Conservation (phyloP, 2,888 invertebrate genomes). For the Heliconius hortense region DNA sequence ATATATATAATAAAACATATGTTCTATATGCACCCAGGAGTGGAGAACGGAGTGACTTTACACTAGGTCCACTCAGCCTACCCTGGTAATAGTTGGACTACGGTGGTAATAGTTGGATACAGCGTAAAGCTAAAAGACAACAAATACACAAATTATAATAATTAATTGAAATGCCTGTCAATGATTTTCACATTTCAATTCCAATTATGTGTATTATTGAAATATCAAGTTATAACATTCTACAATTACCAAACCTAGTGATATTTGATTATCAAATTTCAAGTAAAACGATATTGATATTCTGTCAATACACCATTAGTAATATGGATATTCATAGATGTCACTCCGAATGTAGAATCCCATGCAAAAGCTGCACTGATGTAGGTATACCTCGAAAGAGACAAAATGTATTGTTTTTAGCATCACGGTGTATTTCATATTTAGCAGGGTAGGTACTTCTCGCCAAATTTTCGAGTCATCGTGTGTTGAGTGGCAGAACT, state of each 20-base stretch:
- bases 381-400: neutral
- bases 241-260: neutral
- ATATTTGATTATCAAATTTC: slow-evolving; percentile 16
- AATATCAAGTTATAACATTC: neutral
- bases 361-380: neutral
- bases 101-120: neutral
- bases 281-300: neutral
- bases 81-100: neutral
- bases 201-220: neutral
- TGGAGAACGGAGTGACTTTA: neutral
- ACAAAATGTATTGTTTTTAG: no score
- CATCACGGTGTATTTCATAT: neutral
- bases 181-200: neutral
- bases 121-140: neutral
- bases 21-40: neutral
- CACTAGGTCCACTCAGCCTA: neutral
- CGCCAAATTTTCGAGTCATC: no score
- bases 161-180: neutral
- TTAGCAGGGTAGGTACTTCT: neutral
- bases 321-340: slow-evolving; percentile 6
- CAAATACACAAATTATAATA: neutral
- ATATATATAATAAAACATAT: no score
- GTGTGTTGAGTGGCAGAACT: no score
- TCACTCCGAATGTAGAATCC: neutral
- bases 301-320: slow-evolving; percentile 11